phyloP scores from a whole-genome alignment of 2,113 vertebrate species.

The Hyaena hyaena region DNA sequence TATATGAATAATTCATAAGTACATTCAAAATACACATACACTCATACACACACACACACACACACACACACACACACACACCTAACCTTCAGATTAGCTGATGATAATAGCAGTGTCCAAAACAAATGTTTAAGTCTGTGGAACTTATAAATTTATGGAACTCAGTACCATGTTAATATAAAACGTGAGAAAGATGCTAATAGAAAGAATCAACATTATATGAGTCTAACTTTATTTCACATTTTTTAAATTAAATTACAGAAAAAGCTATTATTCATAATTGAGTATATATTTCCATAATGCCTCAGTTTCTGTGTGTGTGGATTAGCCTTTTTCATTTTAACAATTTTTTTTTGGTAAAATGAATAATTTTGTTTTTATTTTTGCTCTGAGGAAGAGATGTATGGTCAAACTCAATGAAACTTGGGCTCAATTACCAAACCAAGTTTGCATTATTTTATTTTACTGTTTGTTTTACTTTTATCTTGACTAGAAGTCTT shows the following conservation, averaged over 20 bases:
- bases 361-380: background rate
- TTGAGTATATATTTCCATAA: background rate
- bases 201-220: background rate
- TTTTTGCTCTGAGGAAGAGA: background rate
- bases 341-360: background rate
- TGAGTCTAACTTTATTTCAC: background rate
- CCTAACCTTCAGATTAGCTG: background rate
- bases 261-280: background rate
- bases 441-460: background rate
- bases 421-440: background rate
- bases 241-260: background rate
- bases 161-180: background rate
- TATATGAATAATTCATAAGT: background rate
- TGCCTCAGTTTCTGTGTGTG: background rate
- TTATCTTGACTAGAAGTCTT: background rate
- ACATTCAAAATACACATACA: background rate
- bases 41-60: background rate
- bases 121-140: background rate
- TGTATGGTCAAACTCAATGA: background rate
- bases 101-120: background rate
- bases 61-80: background rate
- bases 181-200: background rate
- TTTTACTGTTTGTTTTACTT: background rate
- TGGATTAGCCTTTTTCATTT: background rate
- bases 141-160: background rate